Evolutionary conservation across 2,888 invertebrate genomes (phyloP).

Genomic region (Diploptera punctata): DNA sequence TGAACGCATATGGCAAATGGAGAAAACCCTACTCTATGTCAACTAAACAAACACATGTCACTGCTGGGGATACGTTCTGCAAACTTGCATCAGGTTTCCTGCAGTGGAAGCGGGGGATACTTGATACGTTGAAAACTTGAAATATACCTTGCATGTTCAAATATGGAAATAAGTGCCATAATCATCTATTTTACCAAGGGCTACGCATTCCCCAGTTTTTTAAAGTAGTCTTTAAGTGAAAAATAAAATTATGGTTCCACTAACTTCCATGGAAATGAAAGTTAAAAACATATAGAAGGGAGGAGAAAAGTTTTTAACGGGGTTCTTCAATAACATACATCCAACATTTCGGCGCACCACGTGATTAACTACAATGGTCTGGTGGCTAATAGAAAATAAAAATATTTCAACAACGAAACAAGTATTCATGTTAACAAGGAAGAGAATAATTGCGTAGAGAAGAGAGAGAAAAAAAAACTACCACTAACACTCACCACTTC

Average conservation of each 20-base stretch:
- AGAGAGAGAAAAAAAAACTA: slow-evolving; percentile 3
- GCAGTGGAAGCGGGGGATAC: not conserved
- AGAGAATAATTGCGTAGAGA: slow-evolving; percentile 9
- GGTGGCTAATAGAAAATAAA: not conserved
- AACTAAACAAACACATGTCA: no score
- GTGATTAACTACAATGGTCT: not conserved
- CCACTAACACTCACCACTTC: not conserved
- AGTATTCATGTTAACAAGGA: slow-evolving; percentile 18
- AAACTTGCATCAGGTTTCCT: no score
- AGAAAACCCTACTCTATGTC: no score
- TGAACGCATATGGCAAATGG: no score
- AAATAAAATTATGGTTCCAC: not conserved
- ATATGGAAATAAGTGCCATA: not conserved
- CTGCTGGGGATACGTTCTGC: no score
- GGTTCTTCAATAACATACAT: not conserved
- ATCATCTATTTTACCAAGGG: not conserved
- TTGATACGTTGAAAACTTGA: not conserved
- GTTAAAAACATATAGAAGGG: not conserved
- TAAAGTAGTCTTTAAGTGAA: not conserved
- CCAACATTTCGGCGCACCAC: not conserved
- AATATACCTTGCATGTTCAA: not conserved
- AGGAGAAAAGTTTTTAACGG: not conserved
- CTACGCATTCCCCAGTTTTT: not conserved
- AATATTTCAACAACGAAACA: slow-evolving; percentile 8
- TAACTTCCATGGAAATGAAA: not conserved